Conservation (phyloP, 1,140 invertebrate species). For the Drosophila nikananu region DNA sequence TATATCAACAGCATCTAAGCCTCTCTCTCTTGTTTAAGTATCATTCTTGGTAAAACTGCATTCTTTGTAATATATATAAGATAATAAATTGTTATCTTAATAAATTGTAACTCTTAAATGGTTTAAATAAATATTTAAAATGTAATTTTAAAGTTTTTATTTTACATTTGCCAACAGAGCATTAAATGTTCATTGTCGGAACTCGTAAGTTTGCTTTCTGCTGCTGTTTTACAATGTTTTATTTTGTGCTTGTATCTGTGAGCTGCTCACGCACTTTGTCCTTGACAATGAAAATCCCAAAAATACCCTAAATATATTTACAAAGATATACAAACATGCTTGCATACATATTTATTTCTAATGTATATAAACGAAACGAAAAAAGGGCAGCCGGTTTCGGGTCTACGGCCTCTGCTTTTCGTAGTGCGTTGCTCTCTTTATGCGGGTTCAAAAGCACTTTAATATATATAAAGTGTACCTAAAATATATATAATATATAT, state of each 20-base stretch:
- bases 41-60: background rate
- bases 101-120: background rate
- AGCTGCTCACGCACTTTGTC: constrained; percentile 50
- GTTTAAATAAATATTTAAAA: background rate
- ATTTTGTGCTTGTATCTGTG: constrained; percentile 18
- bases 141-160: background rate
- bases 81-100: background rate
- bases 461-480: constrained; percentile 5
- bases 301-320: constrained; percentile 7
- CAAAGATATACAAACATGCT: background rate
- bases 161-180: background rate
- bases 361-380: background rate
- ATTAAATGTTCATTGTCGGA: background rate
- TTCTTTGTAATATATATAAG: background rate
- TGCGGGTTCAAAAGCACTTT: constrained; percentile 35
- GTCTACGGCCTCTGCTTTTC: constrained; percentile 44
- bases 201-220: background rate
- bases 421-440: constrained; percentile 37
- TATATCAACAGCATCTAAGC: background rate
- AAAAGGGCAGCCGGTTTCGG: constrained; percentile 48
- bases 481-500: constrained; percentile 1
- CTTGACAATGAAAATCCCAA: constrained; percentile 65
- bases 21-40: background rate
- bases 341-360: background rate
- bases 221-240: constrained; percentile 6